Evolutionary conservation across 2,797 vertebrate genomes (phyloP).

Genomic region (Chelon auratus): DNA sequence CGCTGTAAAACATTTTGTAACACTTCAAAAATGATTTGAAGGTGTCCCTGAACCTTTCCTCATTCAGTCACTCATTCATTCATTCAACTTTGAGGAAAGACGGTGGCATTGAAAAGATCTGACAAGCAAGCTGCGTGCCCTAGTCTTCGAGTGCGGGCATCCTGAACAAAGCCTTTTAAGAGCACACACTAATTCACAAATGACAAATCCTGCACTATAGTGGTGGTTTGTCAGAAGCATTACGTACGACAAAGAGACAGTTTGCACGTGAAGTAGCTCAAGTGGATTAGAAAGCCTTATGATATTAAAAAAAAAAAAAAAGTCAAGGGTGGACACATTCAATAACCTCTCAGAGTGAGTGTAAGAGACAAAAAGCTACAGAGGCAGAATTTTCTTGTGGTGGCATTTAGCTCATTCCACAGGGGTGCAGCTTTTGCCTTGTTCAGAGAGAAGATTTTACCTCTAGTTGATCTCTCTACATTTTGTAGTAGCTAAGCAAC

Average conservation of each 20-base stretch:
- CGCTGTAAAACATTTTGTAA: background rate
- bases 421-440: background rate
- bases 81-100: background rate
- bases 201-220: too few relatives aligned
- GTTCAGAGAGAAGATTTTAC: background rate
- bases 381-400: background rate
- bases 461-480: background rate
- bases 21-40: background rate
- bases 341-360: background rate
- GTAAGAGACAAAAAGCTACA: background rate
- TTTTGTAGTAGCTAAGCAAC: background rate
- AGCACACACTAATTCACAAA: too few relatives aligned
- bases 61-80: background rate
- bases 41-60: background rate
- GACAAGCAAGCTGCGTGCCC: constrained; percentile 1
- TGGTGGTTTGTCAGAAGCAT: too few relatives aligned
- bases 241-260: too few relatives aligned
- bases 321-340: background rate
- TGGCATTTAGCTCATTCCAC: too few relatives aligned
- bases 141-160: background rate
- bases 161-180: constrained; percentile 5
- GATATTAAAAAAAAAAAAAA: too few relatives aligned
- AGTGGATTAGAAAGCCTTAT: too few relatives aligned
- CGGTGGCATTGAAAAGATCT: background rate
- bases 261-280: too few relatives aligned